Conservation (phyloP, 2,113 vertebrate species). For the Zeus faber region DNA sequence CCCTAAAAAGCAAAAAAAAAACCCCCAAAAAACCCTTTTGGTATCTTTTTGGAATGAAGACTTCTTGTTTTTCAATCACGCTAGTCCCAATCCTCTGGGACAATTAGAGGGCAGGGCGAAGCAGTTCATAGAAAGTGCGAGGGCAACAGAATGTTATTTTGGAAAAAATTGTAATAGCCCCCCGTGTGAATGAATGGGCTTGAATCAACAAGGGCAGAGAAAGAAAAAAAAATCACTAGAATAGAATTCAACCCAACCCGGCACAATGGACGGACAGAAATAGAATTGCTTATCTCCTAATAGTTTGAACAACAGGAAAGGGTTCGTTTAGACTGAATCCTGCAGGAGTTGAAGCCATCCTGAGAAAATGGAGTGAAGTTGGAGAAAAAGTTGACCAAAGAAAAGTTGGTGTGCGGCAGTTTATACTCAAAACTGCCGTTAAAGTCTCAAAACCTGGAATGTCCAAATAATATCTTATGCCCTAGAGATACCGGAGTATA, state of each 20-base stretch:
- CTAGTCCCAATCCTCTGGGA: constrained; percentile 51
- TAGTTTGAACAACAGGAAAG: constrained; percentile 30
- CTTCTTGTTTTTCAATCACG: constrained; percentile 57
- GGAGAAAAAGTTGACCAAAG: too few species aligned
- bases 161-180: constrained; percentile 50
- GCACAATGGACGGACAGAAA: constrained; percentile 2
- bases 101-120: constrained; percentile 54
- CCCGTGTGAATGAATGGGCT: constrained; percentile 33
- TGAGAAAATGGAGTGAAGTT: constrained; percentile 13
- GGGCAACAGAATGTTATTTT: constrained; percentile 49
- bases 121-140: constrained; percentile 58
- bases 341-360: not conserved
- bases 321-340: constrained; percentile 32
- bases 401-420: too few species aligned
- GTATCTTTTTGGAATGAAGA: constrained; percentile 45
- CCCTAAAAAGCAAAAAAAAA: too few species aligned
- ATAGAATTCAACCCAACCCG: constrained; percentile 15
- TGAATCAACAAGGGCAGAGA: constrained; percentile 20
- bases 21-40: constrained; percentile 23
- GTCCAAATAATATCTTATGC: too few species aligned
- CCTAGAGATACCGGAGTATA: too few species aligned
- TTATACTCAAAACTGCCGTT: too few species aligned
- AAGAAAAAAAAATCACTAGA: constrained; percentile 10
- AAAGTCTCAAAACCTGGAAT: too few species aligned
- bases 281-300: constrained; percentile 41